Evolutionary conservation across 2,797 vertebrate species (phyloP), one percentile per base, ranked within the genome.

Genomic region (Paedocypris micromegethes): DNA sequence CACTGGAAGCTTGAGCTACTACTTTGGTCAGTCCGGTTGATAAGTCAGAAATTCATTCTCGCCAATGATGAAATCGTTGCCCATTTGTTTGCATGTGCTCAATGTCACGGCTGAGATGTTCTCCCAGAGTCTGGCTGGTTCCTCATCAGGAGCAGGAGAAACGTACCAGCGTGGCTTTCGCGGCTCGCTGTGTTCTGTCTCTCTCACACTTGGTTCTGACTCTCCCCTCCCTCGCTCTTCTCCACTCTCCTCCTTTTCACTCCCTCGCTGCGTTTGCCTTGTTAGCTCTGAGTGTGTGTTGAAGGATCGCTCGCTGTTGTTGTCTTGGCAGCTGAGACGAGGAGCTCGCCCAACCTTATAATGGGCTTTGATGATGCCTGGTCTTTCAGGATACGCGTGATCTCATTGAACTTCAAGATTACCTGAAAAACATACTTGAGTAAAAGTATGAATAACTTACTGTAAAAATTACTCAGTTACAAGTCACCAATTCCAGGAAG

Each of bases 151-250:
- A 23, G 23, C 23, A 23, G 23, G 23, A 23, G 61, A 46, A 80
- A 83, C 75, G 77, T 80, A 88, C 87, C 83, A 84, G 85, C 89
- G 87, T 78, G 80, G 89, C 91, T 90, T 87, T 90, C 87, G 92
- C 23, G 23, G 77, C 82, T 83, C 83, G 81, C 86, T 86, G 85
- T 83, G 86, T 87, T 78, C 78, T 80, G 78, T 81, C 81, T 85
- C 77, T 77, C 81, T 85, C 79, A 81, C 79, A 75, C 77, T 77
- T 83, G 79, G 64, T 83, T 81, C 79, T 75, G 68, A 6, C 61
- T 66, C 74, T 74, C 78, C 77, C 68, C 77, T 76, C 64, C 44
- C 59, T 47, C 65, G 51, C 64, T 81, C 79, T 80, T 23, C 23
- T 23, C 78, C 54, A 37, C 51, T 45, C 40, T 51, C 50, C 40